A percentile compares a stretch with the other conserved stretches of the same genome.
Conservation (phyloP, 2,113 vertebrate species). For the Potamarius usumacintae region DNA sequence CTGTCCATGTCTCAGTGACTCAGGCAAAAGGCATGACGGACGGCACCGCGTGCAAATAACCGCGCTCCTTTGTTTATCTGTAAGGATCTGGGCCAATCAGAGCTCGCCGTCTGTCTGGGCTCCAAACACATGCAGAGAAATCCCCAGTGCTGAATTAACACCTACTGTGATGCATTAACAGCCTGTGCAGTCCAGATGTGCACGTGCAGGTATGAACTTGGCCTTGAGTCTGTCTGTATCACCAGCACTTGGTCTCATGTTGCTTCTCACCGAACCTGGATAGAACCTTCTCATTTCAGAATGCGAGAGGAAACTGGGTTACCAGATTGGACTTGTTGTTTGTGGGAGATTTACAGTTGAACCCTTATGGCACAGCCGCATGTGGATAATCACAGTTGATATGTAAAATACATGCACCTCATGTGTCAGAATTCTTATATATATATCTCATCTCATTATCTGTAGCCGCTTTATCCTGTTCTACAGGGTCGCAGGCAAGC, state of each 20-base stretch:
- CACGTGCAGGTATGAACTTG: neutral
- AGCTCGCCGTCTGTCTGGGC: neutral
- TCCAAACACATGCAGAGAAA: neutral
- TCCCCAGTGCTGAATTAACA: slow-evolving; percentile 16
- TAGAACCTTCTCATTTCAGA: neutral
- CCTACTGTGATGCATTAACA: neutral
- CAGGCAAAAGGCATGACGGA: slow-evolving; percentile 8
- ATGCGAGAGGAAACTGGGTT: neutral
- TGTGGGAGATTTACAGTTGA: neutral
- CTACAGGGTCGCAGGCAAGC: too few relatives aligned
- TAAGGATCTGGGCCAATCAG: neutral
- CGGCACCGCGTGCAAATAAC: neutral
- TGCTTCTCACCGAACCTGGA: neutral
- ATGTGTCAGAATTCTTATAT: neutral
- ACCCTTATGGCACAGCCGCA: neutral
- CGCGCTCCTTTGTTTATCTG: slow-evolving; percentile 22
- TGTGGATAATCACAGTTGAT: neutral
- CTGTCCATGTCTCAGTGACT: slow-evolving; percentile 15
- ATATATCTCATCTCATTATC: too few relatives aligned
- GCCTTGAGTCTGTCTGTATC: neutral
- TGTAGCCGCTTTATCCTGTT: too few relatives aligned
- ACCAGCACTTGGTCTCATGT: too few relatives aligned
- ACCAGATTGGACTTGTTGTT: neutral
- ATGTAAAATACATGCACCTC: neutral
- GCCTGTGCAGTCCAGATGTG: neutral